These are phyloP conservation scores for Tragulus kanchil DNA, from an alignment of 2,113 vertebrate species.

Conservation along the genomic window DNA sequence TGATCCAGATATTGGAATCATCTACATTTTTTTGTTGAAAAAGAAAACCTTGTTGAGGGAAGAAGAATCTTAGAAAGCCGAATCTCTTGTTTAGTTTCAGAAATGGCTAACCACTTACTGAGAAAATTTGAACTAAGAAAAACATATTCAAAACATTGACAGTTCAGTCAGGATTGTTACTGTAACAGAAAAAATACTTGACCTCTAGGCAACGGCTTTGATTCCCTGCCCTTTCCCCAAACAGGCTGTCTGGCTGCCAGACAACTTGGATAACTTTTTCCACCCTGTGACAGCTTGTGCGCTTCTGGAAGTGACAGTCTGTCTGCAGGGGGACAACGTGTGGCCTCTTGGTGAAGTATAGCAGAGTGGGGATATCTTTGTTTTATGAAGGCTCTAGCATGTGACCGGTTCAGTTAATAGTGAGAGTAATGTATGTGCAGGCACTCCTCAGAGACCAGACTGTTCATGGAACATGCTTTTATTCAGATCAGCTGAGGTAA, in stretches of 20 bases:
- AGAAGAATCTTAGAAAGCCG: constrained; percentile 46
- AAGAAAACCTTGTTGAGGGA: constrained; percentile 16
- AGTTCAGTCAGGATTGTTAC: constrained; percentile 49
- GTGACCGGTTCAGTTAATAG: constrained; percentile 39
- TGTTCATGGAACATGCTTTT: neutral
- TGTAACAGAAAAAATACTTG: constrained; percentile 64
- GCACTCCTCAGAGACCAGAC: neutral
- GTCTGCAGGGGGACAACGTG: constrained; percentile 28
- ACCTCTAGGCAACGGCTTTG: constrained; percentile 64
- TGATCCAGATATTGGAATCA: constrained; percentile 64
- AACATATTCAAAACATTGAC: constrained; percentile 54
- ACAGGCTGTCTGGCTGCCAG: constrained; percentile 67
- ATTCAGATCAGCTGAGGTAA: neutral
- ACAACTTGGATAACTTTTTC: constrained; percentile 5
- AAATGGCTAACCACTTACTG: constrained; percentile 27
- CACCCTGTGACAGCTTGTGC: constrained; percentile 60
- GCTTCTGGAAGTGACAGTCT: constrained; percentile 33
- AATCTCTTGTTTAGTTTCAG: neutral
- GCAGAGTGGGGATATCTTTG: neutral
- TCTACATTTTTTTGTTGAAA: constrained; percentile 18
- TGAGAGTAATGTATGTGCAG: neutral
- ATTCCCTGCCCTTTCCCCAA: neutral
- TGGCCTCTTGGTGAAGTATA: constrained; percentile 1
- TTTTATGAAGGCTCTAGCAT: constrained; percentile 35
- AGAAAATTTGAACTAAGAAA: constrained; percentile 68